These are phyloP conservation scores for Bubo bubo DNA, from an alignment of 2,113 vertebrate genomes.

Conservation along the genomic window DNA sequence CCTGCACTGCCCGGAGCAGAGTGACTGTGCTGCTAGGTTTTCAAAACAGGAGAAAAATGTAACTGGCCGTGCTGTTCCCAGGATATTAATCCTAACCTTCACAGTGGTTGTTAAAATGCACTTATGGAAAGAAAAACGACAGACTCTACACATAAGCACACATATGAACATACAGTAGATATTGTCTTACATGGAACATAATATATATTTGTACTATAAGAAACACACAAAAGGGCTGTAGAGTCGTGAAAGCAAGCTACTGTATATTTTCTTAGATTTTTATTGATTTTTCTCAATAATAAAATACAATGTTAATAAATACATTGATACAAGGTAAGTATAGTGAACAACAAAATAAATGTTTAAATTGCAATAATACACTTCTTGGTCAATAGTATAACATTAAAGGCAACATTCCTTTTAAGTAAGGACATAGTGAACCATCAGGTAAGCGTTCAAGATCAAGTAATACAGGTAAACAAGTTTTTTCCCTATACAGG, in stretches of 20 bases:
- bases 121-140: neutral
- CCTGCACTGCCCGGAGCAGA: neutral
- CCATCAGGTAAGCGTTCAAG: conserved; percentile 74
- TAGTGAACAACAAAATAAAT: conserved; percentile 77
- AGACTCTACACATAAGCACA: conserved; percentile 46
- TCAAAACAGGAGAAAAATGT: conserved; percentile 53
- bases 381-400: conserved; percentile 70
- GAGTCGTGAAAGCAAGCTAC: conserved; percentile 77
- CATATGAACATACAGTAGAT: neutral
- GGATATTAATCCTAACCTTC: neutral
- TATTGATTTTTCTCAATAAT: conserved; percentile 80
- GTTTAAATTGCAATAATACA: conserved; percentile 77
- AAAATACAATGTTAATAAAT: conserved; percentile 83
- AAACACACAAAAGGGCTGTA: conserved; percentile 74
- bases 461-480: conserved; percentile 82
- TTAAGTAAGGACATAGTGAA: conserved; percentile 76
- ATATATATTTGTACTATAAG: conserved; percentile 50
- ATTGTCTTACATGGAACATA: neutral
- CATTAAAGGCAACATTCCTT: conserved; percentile 78
- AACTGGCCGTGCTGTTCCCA: conserved; percentile 12
- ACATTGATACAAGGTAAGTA: conserved; percentile 78
- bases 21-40: neutral
- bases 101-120: neutral
- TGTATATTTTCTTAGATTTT: conserved; percentile 74
- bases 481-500: conserved; percentile 75